A percentile compares a stretch with the other conserved stretches of the same genome.
Conservation (phyloP, 2,113 vertebrate genomes). For the Noturus placidus region DNA sequence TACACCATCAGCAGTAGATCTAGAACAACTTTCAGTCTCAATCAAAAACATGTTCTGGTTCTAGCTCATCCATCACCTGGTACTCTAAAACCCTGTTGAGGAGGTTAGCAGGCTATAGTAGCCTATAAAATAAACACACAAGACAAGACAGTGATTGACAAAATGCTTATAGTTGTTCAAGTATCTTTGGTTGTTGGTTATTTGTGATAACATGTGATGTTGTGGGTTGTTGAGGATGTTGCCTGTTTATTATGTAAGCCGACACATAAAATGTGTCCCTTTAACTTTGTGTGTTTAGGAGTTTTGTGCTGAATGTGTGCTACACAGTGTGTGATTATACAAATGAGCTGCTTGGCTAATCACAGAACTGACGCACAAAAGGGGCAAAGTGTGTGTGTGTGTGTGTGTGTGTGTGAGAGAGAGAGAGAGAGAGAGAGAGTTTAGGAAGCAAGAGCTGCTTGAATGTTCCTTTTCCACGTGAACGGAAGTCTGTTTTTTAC, state of each 20-base stretch:
- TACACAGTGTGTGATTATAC: slow-evolving; percentile 1
- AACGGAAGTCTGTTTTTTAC: background rate
- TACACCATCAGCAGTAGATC: background rate
- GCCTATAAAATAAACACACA: background rate
- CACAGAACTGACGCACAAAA: slow-evolving; percentile 25
- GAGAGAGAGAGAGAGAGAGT: slow-evolving; percentile 5
- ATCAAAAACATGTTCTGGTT: background rate
- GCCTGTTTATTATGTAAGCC: background rate
- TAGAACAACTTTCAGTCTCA: background rate
- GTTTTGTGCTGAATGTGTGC: background rate
- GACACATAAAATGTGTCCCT: background rate
- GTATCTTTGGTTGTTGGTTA: background rate
- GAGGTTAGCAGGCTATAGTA: background rate
- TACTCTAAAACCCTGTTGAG: background rate
- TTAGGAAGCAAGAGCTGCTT: background rate
- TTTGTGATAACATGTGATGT: background rate
- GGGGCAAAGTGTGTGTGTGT: background rate
- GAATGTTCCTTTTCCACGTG: background rate
- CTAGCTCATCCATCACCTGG: background rate
- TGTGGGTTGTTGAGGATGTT: background rate
- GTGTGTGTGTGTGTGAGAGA: background rate
- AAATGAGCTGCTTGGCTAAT: slow-evolving; percentile 28
- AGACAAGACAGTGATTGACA: background rate
- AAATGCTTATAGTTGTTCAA: background rate
- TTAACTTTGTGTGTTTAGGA: background rate